Conservation (phyloP, 2,888 invertebrate genomes). For the Sepioteuthis lessoniana region DNA sequence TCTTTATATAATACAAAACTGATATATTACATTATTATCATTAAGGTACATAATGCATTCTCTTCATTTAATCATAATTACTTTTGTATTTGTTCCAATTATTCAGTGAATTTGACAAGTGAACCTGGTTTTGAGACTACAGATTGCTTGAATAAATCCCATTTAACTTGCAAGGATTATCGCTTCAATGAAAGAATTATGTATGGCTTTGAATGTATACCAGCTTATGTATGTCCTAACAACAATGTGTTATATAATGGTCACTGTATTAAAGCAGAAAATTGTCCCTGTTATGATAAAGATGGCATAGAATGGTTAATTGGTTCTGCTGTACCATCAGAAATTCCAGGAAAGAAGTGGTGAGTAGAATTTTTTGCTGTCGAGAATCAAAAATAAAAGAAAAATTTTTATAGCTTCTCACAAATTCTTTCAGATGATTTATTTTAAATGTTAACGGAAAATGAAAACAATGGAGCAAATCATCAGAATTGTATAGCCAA, state of each 20-base stretch:
- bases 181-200: neutral
- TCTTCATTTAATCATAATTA: neutral
- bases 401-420: neutral
- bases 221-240: constrained; percentile 8
- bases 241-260: neutral
- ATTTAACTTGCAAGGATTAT: neutral
- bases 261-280: neutral
- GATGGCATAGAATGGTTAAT: neutral
- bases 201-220: constrained; percentile 14
- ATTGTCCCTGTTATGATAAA: neutral
- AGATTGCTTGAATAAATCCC: neutral
- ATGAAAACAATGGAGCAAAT: neutral
- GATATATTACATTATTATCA: neutral
- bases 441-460: neutral
- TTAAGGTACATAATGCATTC: neutral
- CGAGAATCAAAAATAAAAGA: neutral
- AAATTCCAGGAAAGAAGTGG: neutral
- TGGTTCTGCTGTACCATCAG: neutral
- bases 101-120: neutral
- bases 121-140: neutral
- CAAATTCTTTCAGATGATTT: neutral
- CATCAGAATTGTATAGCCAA: too few species aligned
- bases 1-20: neutral
- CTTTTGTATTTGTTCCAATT: neutral
- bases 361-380: neutral